Evolutionary conservation across 2,888 invertebrate genomes (phyloP), one percentile per base, ranked within the genome.

Genomic region (Drosophila yooni): DNA sequence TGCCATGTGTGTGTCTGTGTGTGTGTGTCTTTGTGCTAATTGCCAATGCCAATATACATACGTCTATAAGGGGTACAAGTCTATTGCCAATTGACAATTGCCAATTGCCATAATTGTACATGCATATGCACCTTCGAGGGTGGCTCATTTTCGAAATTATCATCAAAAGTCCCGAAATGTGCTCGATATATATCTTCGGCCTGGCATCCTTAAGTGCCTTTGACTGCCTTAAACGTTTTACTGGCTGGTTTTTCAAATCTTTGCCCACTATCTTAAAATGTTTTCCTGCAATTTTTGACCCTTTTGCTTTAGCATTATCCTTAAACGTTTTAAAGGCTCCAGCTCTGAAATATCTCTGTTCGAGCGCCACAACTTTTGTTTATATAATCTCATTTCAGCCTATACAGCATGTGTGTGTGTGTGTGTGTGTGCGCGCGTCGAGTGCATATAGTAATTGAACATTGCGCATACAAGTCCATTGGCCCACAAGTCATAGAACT

Each of bases 1-100:
- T 40, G 40, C 11, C 5, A 52, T 52, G 34, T 56, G 15, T 48
- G 54, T 66, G 43, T 46, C 34, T 60, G 34, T 59, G 31, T 65
- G 59, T 54, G 33, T 75, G 40, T 76, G 48, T 76, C 36, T 73
- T n/a, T 70, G 80, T 79, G 88, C 80, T 86, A 83, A 81, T 81
- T 81, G 83, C 71, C 76, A 66, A 36, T 59, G 74, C 61, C 81
- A 77, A 81, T 73, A 76, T 63, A 51, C 15, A 34, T 15, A 54
- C 62, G 31, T 53, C 61, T 36, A 51, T 54, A 65, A 43, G 43
- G 36, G 50, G 46, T n/a, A 54, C 61, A 61, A 52, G 51, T 46
- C 70, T 69, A 59, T 69, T 74, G 57, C 58, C 67, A 57, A 57
- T 48, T 52, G 66, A 31, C 60, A 53, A 59, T 75, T 67, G 56